Evolutionary conservation across 2,113 vertebrate species (phyloP).

Genomic region (Oxygymnocypris stewartii): DNA sequence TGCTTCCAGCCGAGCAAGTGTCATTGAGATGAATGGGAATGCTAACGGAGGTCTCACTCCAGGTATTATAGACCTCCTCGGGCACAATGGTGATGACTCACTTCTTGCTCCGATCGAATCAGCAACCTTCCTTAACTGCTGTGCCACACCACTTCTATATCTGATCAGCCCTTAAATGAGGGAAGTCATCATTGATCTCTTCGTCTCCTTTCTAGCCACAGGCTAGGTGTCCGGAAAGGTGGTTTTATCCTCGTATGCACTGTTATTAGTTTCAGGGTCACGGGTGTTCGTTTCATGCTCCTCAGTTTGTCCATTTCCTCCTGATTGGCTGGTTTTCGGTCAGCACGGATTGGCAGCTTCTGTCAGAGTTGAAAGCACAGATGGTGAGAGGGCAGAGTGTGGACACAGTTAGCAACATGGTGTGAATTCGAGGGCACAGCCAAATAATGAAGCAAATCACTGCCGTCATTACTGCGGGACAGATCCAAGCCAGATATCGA

Average conservation of each 20-base stretch:
- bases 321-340: slow-evolving; percentile 11
- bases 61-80: neutral
- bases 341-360: slow-evolving; percentile 8
- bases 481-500: neutral
- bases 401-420: slow-evolving; percentile 33
- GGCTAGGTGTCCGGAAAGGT: slow-evolving; percentile 8
- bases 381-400: slow-evolving; percentile 35
- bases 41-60: neutral
- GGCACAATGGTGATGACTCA: slow-evolving; percentile 6
- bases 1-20: neutral
- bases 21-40: neutral
- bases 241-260: neutral
- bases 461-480: slow-evolving; percentile 23
- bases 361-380: slow-evolving; percentile 30
- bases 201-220: slow-evolving; percentile 27
- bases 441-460: slow-evolving; percentile 41
- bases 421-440: slow-evolving; percentile 40
- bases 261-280: neutral
- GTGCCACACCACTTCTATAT: neutral
- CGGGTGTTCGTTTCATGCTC: neutral
- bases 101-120: slow-evolving; percentile 1
- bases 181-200: slow-evolving; percentile 26
- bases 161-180: slow-evolving; percentile 10
- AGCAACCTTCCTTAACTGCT: slow-evolving; percentile 21
- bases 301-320: neutral